Evolutionary conservation across 2,888 invertebrate species (phyloP), one percentile per base, ranked within the genome.

Genomic region (Agriopis marginaria): DNA sequence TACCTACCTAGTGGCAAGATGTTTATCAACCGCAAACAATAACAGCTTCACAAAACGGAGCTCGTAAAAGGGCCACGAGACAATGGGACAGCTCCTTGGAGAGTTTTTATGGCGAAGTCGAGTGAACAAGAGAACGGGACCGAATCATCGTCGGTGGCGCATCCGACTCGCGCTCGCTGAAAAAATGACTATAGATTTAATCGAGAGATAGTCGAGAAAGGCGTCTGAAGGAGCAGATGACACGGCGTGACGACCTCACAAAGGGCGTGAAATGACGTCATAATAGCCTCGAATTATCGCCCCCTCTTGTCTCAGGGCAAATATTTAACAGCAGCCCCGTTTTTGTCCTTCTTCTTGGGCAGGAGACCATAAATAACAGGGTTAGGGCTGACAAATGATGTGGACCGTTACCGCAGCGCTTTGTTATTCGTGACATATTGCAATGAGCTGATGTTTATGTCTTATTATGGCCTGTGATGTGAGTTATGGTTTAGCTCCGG

Each of bases 201-300:
- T 92, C 93, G 93, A 87, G 89, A 91, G 92, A 93, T 93, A 93
- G 93, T 86, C 70, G 86, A 85, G 89, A 89, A 91, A 92, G 91
- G 93, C 94, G 93, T 93, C 94, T 93, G 90, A 87, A 92, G 89
- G 83, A 92, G 93, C 94, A 93, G 93, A 93, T 94, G 94, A 94
- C 94, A 93, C 89, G 92, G 83, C 86, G 90, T 93, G 93, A 94
- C 92, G 93, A 89, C 86, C 90, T 86, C 88, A 94, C 93, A 94
- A 94, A 93, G 87, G 93, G 93, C 93, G 93, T 91, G 91, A 93
- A 93, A 89, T 93, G 93, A 94, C 93, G 93, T 93, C 94, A 93
- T 94, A 93, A 94, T 94, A 92, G 91, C 90, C 86, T 92, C 93
- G 93, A 93, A 94, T 94, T 94, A 94, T 94, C 94, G 87, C 91